Percentiles rank a stretch among this genome's conserved stretches.
Conservation (phyloP, 2,888 invertebrate species). For the Lycia hirtaria region DNA sequence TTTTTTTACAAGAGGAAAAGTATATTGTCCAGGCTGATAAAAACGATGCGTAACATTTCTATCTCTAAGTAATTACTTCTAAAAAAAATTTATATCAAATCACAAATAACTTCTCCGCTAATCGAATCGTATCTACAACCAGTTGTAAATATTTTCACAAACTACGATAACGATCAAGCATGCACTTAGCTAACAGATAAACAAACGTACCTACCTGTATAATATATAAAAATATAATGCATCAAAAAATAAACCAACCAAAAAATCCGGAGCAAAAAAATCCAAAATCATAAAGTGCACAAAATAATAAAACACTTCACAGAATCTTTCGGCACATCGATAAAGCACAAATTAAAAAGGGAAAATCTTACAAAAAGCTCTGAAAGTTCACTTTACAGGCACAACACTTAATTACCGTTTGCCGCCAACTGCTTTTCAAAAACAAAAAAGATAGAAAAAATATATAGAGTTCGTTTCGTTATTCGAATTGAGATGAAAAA, state of each 20-base stretch:
- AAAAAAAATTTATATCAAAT: too few relatives aligned
- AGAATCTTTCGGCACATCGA: constrained; percentile 72
- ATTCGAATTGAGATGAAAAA: constrained; percentile 40
- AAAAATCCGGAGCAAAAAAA: constrained; percentile 81
- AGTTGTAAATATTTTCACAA: not conserved
- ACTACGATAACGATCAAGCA: constrained; percentile 7
- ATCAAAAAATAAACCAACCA: constrained; percentile 77
- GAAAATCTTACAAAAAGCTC: constrained; percentile 71
- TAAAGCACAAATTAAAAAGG: constrained; percentile 68
- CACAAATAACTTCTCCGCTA: not conserved
- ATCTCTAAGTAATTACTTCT: too few relatives aligned
- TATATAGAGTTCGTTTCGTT: constrained; percentile 48
- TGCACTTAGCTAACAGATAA: constrained; percentile 12
- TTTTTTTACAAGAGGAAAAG: too few relatives aligned
- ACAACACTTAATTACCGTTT: constrained; percentile 81
- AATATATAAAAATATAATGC: constrained; percentile 48
- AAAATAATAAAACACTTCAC: constrained; percentile 81
- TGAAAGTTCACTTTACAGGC: constrained; percentile 74
- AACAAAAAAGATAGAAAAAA: constrained; percentile 54
- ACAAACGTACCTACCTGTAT: constrained; percentile 18
- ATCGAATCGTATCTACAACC: not conserved
- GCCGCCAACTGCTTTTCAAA: constrained; percentile 72
- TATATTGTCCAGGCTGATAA: too few relatives aligned
- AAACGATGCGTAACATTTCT: too few relatives aligned
- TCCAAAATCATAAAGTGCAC: constrained; percentile 81